Conservation (phyloP, 2,113 vertebrate species). For the Anser brachyrhynchus region DNA sequence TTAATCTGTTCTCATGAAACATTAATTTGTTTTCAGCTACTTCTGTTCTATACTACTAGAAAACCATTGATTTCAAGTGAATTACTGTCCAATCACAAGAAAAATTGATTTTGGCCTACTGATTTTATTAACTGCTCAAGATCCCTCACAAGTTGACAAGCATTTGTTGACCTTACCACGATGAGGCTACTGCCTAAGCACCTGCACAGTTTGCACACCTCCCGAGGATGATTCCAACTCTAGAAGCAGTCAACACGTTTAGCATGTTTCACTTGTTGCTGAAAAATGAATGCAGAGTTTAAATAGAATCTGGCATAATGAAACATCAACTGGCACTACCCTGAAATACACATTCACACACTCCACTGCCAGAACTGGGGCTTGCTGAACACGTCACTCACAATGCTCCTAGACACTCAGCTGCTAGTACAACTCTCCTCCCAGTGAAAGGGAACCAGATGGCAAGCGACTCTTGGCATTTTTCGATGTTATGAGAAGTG, state of each 20-base stretch:
- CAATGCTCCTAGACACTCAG: constrained; percentile 33
- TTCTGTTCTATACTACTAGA: not conserved
- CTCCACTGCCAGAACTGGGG: constrained; percentile 18
- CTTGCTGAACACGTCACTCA: constrained; percentile 47
- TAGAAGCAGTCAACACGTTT: not conserved
- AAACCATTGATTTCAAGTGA: not conserved
- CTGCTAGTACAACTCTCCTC: not conserved
- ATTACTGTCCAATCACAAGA: not conserved
- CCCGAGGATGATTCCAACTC: not conserved
- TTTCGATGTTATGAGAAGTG: constrained; percentile 26
- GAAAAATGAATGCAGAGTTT: constrained; percentile 13
- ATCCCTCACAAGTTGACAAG: not conserved
- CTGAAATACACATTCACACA: constrained; percentile 48
- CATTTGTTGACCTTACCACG: not conserved
- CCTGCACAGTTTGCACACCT: not conserved
- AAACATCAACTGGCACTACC: constrained; percentile 52
- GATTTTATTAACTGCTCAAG: not conserved
- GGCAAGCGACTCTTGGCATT: constrained; percentile 45
- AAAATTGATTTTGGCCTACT: not conserved
- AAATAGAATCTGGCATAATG: constrained; percentile 4
- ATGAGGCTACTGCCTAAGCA: not conserved
- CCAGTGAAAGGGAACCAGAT: constrained; percentile 54
- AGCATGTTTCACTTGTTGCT: not conserved
- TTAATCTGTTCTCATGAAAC: not conserved
- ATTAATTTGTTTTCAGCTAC: not conserved